These are phyloP conservation scores for Hoplostethus mediterraneus DNA, from an alignment of 2,797 vertebrate species.

Conservation along the genomic window DNA sequence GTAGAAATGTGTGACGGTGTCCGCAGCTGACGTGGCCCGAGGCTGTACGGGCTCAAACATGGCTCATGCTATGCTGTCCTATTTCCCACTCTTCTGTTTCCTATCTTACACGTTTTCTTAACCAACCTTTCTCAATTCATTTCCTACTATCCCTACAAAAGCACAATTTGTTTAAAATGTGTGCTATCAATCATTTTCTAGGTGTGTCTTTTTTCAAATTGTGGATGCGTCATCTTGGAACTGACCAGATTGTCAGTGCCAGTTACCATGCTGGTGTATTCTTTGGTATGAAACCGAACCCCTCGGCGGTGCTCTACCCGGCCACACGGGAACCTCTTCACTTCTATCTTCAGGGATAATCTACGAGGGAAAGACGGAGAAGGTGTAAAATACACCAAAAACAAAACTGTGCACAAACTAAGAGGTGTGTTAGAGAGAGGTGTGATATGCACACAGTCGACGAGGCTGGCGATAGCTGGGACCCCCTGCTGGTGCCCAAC, in stretches of 20 bases:
- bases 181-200: slow-evolving; percentile 11
- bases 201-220: slow-evolving; percentile 46
- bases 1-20: background rate
- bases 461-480: slow-evolving; percentile 44
- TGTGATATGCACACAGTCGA: slow-evolving; percentile 19
- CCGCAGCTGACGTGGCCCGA: background rate
- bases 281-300: background rate
- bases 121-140: background rate
- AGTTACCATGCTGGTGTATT: slow-evolving; percentile 17
- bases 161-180: background rate
- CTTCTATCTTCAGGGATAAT: background rate
- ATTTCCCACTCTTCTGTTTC: background rate
- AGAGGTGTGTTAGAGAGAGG: background rate
- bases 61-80: background rate
- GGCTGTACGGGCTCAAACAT: background rate
- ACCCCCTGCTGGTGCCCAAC: slow-evolving; percentile 59
- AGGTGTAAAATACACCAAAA: background rate
- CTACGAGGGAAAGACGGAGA: background rate
- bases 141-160: slow-evolving; percentile 4
- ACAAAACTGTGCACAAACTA: background rate
- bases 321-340: too few species aligned
- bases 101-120: slow-evolving; percentile 19
- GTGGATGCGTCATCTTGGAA: slow-evolving; percentile 45
- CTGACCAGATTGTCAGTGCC: background rate
- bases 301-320: too few species aligned